These are phyloP conservation scores for Sterrhoptilus dennistouni DNA, from an alignment of 2,113 vertebrate species.

Conservation along the genomic window DNA sequence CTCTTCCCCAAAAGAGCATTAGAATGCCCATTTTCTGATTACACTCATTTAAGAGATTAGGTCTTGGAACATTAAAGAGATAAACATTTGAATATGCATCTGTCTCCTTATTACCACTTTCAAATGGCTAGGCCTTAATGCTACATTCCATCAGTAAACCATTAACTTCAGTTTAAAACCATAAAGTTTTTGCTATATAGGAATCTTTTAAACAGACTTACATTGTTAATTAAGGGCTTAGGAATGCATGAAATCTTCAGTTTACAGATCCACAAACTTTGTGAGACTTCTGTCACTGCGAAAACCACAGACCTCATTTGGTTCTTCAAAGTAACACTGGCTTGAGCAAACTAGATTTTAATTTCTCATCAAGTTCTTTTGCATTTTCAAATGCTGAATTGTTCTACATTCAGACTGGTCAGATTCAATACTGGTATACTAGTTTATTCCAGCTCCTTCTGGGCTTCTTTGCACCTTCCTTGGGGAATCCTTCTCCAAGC, in stretches of 20 bases:
- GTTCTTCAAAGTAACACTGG: neutral
- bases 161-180: neutral
- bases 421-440: neutral
- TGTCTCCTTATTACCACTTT: neutral
- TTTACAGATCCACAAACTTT: neutral
- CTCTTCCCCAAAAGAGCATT: slow-evolving; percentile 36
- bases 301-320: neutral
- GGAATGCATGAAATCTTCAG: neutral
- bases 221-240: neutral
- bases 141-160: neutral
- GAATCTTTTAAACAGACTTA: neutral
- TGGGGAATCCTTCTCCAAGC: neutral
- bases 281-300: neutral
- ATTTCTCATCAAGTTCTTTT: neutral
- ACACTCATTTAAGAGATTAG: slow-evolving; percentile 37
- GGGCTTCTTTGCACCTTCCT: neutral
- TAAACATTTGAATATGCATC: slow-evolving; percentile 53
- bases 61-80: slow-evolving; percentile 39
- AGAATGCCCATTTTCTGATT: slow-evolving; percentile 46
- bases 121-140: slow-evolving; percentile 15
- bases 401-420: neutral
- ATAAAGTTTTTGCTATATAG: neutral
- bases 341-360: neutral
- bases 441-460: neutral
- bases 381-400: neutral